phyloP scores from a whole-genome alignment of 2,888 invertebrate genomes.

The Diarsia dahlii region DNA sequence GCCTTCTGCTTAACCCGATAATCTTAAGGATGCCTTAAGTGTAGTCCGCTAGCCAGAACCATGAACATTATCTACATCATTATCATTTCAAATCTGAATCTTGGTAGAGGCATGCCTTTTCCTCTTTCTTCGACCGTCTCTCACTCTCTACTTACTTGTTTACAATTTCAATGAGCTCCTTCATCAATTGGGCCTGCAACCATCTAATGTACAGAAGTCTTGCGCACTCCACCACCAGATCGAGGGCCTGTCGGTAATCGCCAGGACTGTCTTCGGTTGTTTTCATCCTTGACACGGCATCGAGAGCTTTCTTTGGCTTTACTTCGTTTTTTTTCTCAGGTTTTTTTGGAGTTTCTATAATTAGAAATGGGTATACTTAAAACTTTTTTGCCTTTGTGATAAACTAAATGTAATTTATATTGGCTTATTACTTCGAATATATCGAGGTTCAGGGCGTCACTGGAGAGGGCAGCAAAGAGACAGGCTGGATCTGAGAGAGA shows the following conservation, averaged over 20 bases:
- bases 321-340: slow-evolving; percentile 49
- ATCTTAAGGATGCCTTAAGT: no score
- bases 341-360: slow-evolving; percentile 23
- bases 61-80: background rate
- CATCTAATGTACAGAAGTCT: slow-evolving; percentile 80
- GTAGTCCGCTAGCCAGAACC: no score
- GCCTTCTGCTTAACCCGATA: no score
- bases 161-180: slow-evolving; percentile 76
- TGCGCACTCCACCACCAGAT: slow-evolving; percentile 80
- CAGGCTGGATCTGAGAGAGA: no score
- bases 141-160: slow-evolving; percentile 72
- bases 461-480: no score
- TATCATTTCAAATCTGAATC: background rate
- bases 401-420: no score
- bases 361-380: no score
- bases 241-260: slow-evolving; percentile 78
- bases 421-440: no score
- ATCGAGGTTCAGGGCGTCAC: no score
- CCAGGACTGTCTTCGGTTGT: slow-evolving; percentile 66
- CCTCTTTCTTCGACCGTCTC: background rate
- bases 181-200: slow-evolving; percentile 81
- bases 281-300: slow-evolving; percentile 54
- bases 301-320: slow-evolving; percentile 41
- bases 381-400: no score
- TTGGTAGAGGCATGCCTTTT: background rate